Base-by-base conservation (phyloP, 2,113 vertebrate genomes). In the Ochotona curzoniae region DNA sequence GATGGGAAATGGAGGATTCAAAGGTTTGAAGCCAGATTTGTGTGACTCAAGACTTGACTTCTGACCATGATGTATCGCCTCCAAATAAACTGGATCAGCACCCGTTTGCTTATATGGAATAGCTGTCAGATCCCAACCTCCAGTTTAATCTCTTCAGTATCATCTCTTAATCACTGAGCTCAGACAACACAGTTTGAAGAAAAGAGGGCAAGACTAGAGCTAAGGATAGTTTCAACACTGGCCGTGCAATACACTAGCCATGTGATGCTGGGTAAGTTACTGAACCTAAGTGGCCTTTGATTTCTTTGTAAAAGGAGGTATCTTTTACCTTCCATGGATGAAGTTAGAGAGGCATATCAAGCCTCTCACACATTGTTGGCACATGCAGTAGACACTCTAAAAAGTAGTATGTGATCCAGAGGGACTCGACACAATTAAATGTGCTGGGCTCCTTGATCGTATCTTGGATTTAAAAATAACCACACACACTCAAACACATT, bases 221-320 rank as follows among this genome's bases (percentile, higher is more conserved):
- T 30, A 57, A 74, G 61, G 26, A 15, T 76, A 57, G 35, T 47
- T 89, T 89, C 60, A 83, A 49, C 20, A 25, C 75, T 74, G 88
- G 63, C 67, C 64, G 30, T 1, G 1, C n/a, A 0, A 0, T 28
- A 80, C 15, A 71, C 4, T 17, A 76, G 54, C 47, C 57, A 3
- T 14, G 49, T 70, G 81, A 79, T 32, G 20, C 38, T 93, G 64
- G 38, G 15, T 44, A 71, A 87, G 30, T 87, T 83, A 63, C 63
- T 66, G 44, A 44, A 71, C 49, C 79, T n/a, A 8, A 67, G 9
- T 66, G 83, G 93, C 54, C 54, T 88, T 91, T 70, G 25, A 32
- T 89, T 92, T 91, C 49, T 51, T 35, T 86, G 75, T 83, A 32
- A 91, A 75, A 85, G 51, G 67, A 81, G 78, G 66, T 12, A 60